These are phyloP conservation scores for Ophion ellenae DNA, from an alignment of 2,888 invertebrate species.

Conservation along the genomic window DNA sequence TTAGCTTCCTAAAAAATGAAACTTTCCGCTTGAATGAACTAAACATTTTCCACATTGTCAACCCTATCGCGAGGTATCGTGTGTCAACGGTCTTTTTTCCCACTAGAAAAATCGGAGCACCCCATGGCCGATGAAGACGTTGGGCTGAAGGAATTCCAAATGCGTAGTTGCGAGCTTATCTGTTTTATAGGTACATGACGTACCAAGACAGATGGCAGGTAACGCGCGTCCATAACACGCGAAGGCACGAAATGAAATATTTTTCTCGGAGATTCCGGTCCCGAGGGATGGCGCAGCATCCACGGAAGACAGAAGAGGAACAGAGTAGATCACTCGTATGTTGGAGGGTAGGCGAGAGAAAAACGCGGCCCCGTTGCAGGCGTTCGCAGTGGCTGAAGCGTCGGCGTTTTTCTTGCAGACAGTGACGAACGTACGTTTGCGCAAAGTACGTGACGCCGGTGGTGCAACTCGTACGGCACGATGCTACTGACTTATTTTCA, in stretches of 20 bases:
- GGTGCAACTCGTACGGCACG: slow-evolving; percentile 30
- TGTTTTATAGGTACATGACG: slow-evolving; percentile 25
- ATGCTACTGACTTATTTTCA: no score
- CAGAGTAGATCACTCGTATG: slow-evolving; percentile 13
- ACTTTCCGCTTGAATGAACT: no score
- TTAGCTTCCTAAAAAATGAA: no score
- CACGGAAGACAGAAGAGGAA: slow-evolving; percentile 13
- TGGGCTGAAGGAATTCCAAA: neutral
- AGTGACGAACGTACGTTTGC: slow-evolving; percentile 59
- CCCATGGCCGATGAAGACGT: no score
- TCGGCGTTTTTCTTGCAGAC: slow-evolving; percentile 46
- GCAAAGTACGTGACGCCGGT: slow-evolving; percentile 49
- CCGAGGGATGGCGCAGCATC: slow-evolving; percentile 9
- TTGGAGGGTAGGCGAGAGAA: slow-evolving; percentile 4
- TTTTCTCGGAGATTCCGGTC: slow-evolving; percentile 48
- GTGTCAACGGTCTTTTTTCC: no score
- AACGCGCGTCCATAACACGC: slow-evolving; percentile 10
- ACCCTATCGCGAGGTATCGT: no score
- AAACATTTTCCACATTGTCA: no score
- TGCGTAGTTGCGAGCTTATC: slow-evolving; percentile 13
- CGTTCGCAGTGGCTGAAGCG: slow-evolving; percentile 10
- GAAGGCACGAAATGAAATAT: slow-evolving; percentile 51
- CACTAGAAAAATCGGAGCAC: no score
- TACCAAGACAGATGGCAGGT: slow-evolving; percentile 23
- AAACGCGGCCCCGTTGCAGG: slow-evolving; percentile 22